Conservation (phyloP, 2,113 vertebrate genomes). For the Ascaphus truei region DNA sequence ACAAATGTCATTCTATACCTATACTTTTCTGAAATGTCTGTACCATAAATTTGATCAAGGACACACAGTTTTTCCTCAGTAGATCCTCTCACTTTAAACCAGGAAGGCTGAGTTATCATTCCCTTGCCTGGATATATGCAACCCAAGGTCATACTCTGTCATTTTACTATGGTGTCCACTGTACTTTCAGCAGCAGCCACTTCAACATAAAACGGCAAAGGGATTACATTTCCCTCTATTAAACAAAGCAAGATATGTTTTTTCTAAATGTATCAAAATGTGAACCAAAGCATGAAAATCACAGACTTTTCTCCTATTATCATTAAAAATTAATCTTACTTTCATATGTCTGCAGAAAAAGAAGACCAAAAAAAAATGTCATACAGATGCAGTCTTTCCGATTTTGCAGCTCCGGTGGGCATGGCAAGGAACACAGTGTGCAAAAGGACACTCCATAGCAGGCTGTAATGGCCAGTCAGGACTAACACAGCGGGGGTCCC, state of each 20-base stretch:
- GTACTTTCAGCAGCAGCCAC: slow-evolving; percentile 45
- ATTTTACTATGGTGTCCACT: slow-evolving; percentile 51
- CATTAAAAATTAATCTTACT: slow-evolving; percentile 54
- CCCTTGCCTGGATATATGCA: slow-evolving; percentile 61
- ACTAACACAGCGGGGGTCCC: too few relatives aligned
- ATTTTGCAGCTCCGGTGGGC: too few relatives aligned
- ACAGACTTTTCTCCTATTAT: too few relatives aligned
- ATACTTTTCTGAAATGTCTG: slow-evolving; percentile 46
- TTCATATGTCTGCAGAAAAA: slow-evolving; percentile 62
- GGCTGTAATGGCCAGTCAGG: too few relatives aligned
- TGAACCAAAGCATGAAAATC: too few relatives aligned
- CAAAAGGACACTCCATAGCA: too few relatives aligned
- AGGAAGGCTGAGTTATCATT: slow-evolving; percentile 65
- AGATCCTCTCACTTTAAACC: slow-evolving; percentile 56
- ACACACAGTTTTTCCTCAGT: slow-evolving; percentile 53
- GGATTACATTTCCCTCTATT: not conserved
- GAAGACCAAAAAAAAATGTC: slow-evolving; percentile 63
- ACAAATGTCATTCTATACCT: slow-evolving; percentile 59
- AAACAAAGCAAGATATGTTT: too few relatives aligned
- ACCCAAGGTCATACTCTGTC: slow-evolving; percentile 67
- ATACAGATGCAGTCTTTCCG: too few relatives aligned
- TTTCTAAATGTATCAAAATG: too few relatives aligned
- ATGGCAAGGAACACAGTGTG: not conserved
- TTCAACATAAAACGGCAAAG: slow-evolving; percentile 41
- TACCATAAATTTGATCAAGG: slow-evolving; percentile 52